These are phyloP conservation scores for Pygmarrhopalites habei DNA, from an alignment of 1,140 invertebrate genomes.

Conservation along the genomic window DNA sequence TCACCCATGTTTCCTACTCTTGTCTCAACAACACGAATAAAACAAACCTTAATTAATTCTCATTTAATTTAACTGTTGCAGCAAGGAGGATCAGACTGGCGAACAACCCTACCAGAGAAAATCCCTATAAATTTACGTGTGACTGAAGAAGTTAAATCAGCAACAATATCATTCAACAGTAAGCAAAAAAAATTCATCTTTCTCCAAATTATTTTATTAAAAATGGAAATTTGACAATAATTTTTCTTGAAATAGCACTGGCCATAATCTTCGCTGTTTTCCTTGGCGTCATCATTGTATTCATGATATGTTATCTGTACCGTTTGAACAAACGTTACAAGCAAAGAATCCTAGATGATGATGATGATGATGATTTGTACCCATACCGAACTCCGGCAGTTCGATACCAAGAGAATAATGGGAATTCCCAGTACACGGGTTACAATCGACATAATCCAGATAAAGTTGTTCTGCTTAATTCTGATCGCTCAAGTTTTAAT, in stretches of 20 bases:
- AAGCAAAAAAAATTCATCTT: no score
- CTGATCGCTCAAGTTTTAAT: no score
- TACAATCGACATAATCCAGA: conserved; percentile 21
- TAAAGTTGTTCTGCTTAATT: conserved; percentile 7
- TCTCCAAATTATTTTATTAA: no score
- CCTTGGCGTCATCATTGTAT: conserved; percentile 38
- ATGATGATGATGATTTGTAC: conserved; percentile 38
- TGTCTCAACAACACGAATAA: no score
- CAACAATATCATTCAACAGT: conserved; percentile 31
- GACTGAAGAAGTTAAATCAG: conserved; percentile 6
- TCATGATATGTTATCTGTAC: conserved; percentile 40
- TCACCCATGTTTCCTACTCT: no score
- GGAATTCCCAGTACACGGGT: conserved; percentile 8
- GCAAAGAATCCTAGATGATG: conserved; percentile 36
- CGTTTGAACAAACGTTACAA: conserved; percentile 41
- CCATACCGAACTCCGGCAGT: conserved; percentile 43
- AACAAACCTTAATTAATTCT: no score
- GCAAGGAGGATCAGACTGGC: conserved; percentile 8
- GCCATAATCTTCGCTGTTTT: conserved; percentile 40
- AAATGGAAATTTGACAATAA: no score
- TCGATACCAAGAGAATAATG: conserved; percentile 21
- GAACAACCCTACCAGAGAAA: conserved; percentile 9
- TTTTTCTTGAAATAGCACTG: no score
- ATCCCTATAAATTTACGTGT: conserved; percentile 3
- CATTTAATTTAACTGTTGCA: not conserved